A percentile compares a stretch with the other conserved stretches of the same genome.
phyloP scores from a whole-genome alignment of 2,113 vertebrate species.

The Chunga burmeisteri region DNA sequence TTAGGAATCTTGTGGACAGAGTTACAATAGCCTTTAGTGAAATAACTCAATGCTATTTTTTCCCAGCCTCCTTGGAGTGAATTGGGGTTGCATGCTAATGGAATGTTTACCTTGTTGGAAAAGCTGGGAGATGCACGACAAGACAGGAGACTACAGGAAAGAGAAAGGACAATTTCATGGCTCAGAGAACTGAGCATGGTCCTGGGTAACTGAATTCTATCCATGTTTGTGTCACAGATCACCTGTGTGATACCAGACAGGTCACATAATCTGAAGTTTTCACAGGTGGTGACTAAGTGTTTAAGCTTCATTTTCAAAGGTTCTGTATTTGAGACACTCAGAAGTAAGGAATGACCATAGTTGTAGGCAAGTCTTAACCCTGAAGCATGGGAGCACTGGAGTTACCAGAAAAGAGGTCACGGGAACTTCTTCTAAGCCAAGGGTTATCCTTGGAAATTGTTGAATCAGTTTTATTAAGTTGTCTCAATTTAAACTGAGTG shows the following conservation, averaged over 20 bases:
- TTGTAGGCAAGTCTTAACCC: background rate
- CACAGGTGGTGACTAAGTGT: background rate
- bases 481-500: background rate
- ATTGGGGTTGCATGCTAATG: background rate
- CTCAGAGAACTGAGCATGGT: background rate
- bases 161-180: background rate
- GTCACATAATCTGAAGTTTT: background rate
- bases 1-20: background rate
- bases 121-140: background rate
- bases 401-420: background rate
- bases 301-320: background rate
- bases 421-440: background rate
- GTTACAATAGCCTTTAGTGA: background rate
- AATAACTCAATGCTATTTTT: background rate
- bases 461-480: background rate
- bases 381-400: background rate
- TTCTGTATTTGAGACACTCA: background rate
- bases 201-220: background rate
- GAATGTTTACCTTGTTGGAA: background rate
- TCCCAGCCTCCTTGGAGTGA: background rate
- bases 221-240: background rate
- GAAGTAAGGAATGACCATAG: background rate
- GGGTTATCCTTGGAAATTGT: background rate
- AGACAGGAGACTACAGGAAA: background rate
- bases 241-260: background rate